These are phyloP conservation scores for Ganaspis brasiliensis DNA, from an alignment of 2,888 invertebrate species.

Conservation along the genomic window DNA sequence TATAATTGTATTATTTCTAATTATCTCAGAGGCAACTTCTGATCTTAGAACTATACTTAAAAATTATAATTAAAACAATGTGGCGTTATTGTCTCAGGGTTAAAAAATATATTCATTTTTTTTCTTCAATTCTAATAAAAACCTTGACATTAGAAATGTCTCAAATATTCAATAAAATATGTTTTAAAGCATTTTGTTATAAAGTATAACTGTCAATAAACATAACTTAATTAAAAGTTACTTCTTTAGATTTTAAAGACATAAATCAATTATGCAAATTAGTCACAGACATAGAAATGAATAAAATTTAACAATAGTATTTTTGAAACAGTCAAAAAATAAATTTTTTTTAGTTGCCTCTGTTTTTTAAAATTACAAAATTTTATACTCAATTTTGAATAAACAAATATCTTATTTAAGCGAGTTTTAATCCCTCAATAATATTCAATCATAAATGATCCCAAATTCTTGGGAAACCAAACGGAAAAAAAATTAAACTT, in stretches of 20 bases:
- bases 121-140: too few relatives aligned
- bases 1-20: not conserved
- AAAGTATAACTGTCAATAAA: too few relatives aligned
- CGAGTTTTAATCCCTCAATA: not conserved
- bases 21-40: not conserved
- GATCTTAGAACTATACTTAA: not conserved
- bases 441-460: not conserved
- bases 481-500: not conserved
- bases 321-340: constrained; percentile 2
- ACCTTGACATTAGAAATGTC: too few relatives aligned
- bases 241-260: too few relatives aligned
- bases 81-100: too few relatives aligned
- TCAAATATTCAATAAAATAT: too few relatives aligned
- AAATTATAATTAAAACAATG: too few relatives aligned
- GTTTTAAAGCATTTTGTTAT: too few relatives aligned
- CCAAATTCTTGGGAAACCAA: not conserved
- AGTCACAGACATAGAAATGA: too few relatives aligned
- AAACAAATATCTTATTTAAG: not conserved
- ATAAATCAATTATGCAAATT: too few relatives aligned
- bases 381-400: not conserved
- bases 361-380: not conserved
- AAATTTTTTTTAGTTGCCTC: not conserved
- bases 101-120: too few relatives aligned
- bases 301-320: constrained; percentile 45
- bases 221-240: too few relatives aligned